phyloP scores from a whole-genome alignment of 2,888 invertebrate species.

The Callinectes sapidus region DNA sequence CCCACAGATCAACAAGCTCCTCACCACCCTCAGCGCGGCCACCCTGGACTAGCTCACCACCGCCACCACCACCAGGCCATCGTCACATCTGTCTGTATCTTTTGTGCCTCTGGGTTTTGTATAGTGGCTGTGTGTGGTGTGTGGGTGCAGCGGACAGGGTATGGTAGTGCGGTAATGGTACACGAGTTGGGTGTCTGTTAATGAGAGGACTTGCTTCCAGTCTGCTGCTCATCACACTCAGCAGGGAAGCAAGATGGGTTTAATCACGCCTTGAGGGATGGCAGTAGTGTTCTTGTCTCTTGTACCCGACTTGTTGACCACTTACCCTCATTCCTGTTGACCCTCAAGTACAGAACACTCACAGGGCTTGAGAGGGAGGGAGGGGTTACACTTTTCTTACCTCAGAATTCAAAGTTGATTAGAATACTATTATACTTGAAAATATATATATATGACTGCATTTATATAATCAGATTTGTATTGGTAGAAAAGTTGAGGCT shows the following conservation, averaged over 20 bases:
- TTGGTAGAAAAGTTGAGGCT: neutral
- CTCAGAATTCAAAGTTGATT: neutral
- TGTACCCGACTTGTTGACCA: neutral
- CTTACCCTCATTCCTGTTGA: neutral
- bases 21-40: slow-evolving; percentile 71
- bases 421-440: neutral
- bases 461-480: neutral
- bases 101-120: neutral
- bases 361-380: too few species aligned
- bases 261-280: neutral
- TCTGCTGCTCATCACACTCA: neutral
- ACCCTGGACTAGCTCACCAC: slow-evolving; percentile 49
- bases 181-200: too few species aligned
- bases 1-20: slow-evolving; percentile 80
- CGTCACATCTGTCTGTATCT: neutral
- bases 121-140: neutral
- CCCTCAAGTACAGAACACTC: neutral
- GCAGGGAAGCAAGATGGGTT: neutral
- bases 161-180: neutral
- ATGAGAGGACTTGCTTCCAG: neutral
- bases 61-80: neutral
- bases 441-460: neutral
- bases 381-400: neutral
- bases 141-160: neutral
- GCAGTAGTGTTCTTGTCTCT: neutral